phyloP scores from a whole-genome alignment of 2,888 invertebrate species.

The Heteromurus nitidus region DNA sequence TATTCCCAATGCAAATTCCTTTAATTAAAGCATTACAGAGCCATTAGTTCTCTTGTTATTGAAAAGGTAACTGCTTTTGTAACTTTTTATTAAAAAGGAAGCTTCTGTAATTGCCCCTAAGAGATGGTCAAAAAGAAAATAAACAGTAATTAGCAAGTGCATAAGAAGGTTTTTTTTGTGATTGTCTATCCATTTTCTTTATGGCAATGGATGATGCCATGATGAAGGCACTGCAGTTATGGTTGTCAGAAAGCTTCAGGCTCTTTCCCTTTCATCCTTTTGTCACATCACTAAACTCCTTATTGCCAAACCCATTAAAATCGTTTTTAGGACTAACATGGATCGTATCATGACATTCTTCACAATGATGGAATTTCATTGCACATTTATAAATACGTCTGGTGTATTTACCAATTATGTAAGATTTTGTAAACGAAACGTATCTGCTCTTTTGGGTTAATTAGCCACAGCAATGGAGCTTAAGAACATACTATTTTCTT shows the following conservation, averaged over 20 bases:
- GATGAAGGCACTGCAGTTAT: no score
- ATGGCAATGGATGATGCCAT: no score
- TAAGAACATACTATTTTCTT: no score
- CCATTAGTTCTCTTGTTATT: conserved; percentile 2
- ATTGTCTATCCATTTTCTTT: no score
- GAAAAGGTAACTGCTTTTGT: no score
- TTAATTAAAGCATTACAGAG: neutral
- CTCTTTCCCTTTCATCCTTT: neutral
- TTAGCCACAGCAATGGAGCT: conserved; percentile 1
- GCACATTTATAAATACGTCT: neutral
- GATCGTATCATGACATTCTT: no score
- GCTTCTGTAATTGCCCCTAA: conserved; percentile 25
- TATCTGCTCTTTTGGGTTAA: neutral
- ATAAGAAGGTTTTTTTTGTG: no score
- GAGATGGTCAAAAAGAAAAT: conserved; percentile 12
- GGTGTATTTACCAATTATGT: conserved; percentile 3
- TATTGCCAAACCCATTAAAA: neutral
- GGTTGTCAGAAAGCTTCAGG: neutral
- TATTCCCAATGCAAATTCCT: neutral
- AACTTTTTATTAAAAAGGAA: neutral
- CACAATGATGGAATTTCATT: neutral
- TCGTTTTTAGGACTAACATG: no score
- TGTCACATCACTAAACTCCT: conserved; percentile 2
- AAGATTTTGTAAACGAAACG: neutral
- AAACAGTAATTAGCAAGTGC: conserved; percentile 27